A percentile compares a stretch with the other conserved stretches of the same genome.
Evolutionary conservation across 2,113 vertebrate genomes (phyloP).

Genomic region (Siphamia tubifer): DNA sequence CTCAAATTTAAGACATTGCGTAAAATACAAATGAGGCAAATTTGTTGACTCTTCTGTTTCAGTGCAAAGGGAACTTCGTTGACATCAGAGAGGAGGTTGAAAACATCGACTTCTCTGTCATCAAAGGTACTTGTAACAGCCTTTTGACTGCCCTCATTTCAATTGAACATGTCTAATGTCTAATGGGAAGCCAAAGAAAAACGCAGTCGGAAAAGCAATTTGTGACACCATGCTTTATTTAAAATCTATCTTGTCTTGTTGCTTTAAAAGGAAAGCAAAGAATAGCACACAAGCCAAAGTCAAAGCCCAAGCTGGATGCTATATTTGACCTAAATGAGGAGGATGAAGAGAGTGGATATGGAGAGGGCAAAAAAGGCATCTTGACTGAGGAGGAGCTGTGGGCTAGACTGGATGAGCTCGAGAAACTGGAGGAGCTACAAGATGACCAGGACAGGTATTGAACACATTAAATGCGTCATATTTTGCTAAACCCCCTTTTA

Average conservation of each 20-base stretch:
- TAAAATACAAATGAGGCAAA: background rate
- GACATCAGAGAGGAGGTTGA: constrained; percentile 91
- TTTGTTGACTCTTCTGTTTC: constrained; percentile 21
- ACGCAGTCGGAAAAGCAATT: too few species aligned
- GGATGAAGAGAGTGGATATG: constrained; percentile 52
- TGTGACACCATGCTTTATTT: too few species aligned
- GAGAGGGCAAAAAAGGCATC: constrained; percentile 44
- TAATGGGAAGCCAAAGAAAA: background rate
- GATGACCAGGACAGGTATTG: constrained; percentile 86
- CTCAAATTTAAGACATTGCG: background rate
- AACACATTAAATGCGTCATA: too few species aligned
- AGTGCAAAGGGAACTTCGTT: constrained; percentile 86
- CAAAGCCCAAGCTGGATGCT: constrained; percentile 86
- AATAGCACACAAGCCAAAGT: constrained; percentile 90
- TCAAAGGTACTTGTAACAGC: constrained; percentile 79
- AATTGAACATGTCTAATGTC: background rate
- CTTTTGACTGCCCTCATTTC: constrained; percentile 3
- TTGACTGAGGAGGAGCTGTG: constrained; percentile 88
- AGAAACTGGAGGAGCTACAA: constrained; percentile 86
- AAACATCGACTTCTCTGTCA: constrained; percentile 68
- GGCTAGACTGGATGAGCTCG: constrained; percentile 90
- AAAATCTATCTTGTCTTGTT: background rate
- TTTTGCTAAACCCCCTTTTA: too few species aligned
- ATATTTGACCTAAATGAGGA: constrained; percentile 72
- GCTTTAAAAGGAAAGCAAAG: constrained; percentile 83